phyloP scores from a whole-genome alignment of 2,888 invertebrate genomes.

The Aspidiotus destructor region DNA sequence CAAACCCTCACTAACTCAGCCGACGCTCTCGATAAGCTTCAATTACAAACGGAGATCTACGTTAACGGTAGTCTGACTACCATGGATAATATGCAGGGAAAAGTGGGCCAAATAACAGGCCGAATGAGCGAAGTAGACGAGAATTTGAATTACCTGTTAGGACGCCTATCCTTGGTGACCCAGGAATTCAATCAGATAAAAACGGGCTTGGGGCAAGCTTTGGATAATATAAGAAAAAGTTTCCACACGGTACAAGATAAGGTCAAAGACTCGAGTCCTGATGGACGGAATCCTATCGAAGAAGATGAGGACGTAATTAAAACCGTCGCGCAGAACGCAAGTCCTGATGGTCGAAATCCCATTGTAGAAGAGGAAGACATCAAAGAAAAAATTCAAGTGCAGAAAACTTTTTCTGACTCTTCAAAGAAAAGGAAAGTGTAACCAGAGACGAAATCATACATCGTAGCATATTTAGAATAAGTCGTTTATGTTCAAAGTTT shows the following conservation, averaged over 20 bases:
- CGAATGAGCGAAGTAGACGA: slow-evolving; percentile 68
- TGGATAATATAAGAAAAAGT: slow-evolving; percentile 59
- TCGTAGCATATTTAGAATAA: too few species aligned
- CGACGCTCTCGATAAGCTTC: slow-evolving; percentile 61
- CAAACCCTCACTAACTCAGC: slow-evolving; percentile 69
- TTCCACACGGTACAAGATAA: slow-evolving; percentile 53
- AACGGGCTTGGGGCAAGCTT: slow-evolving; percentile 58
- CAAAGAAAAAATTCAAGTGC: too few species aligned
- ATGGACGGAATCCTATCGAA: slow-evolving; percentile 44
- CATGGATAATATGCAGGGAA: slow-evolving; percentile 49
- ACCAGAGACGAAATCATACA: too few species aligned
- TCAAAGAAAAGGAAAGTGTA: too few species aligned
- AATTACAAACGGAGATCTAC: slow-evolving; percentile 66
- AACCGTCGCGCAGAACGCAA: too few species aligned
- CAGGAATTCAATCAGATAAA: slow-evolving; percentile 78
- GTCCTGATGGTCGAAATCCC: too few species aligned
- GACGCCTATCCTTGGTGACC: slow-evolving; percentile 66
- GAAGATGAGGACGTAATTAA: slow-evolving; percentile 36
- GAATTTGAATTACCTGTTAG: slow-evolving; percentile 71
- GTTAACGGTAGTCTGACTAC: slow-evolving; percentile 67
- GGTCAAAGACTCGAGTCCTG: slow-evolving; percentile 42
- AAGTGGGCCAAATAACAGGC: slow-evolving; percentile 59
- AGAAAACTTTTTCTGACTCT: too few species aligned
- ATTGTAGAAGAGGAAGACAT: too few species aligned
- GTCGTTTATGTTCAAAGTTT: too few species aligned